Evolutionary conservation across 2,797 vertebrate genomes (phyloP).

Genomic region (Adrianichthys oophorus): DNA sequence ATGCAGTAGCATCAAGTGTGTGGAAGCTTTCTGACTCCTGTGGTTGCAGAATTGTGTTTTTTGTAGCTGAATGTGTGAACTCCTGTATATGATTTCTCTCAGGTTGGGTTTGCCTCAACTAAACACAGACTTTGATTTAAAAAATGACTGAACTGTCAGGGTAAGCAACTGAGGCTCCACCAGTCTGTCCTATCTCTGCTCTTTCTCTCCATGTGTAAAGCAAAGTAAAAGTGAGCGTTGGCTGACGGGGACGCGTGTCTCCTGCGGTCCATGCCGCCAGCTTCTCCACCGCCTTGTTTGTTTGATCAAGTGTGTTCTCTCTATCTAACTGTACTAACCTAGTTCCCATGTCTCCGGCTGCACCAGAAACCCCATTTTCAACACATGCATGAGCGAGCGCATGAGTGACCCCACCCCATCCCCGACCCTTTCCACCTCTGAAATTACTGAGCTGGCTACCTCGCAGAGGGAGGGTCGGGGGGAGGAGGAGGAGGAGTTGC

Average conservation of each 20-base stretch:
- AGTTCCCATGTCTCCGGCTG: slow-evolving; percentile 95
- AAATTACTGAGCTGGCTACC: slow-evolving; percentile 94
- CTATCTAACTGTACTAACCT: slow-evolving; percentile 90
- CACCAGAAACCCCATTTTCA: slow-evolving; percentile 98
- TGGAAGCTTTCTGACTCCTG: too few species aligned
- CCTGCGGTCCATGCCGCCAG: slow-evolving; percentile 13
- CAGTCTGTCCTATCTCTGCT: slow-evolving; percentile 9
- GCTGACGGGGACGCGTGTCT: slow-evolving; percentile 14
- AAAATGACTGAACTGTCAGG: too few species aligned
- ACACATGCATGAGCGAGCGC: slow-evolving; percentile 98
- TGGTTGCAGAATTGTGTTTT: too few species aligned
- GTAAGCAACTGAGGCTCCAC: neutral
- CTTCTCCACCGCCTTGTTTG: slow-evolving; percentile 25
- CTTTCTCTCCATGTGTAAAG: slow-evolving; percentile 13
- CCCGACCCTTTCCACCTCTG: slow-evolving; percentile 97
- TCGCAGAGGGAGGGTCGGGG: slow-evolving; percentile 89
- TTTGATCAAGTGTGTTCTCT: slow-evolving; percentile 81
- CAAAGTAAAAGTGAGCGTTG: slow-evolving; percentile 3
- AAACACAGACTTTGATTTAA: too few species aligned
- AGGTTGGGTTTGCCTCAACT: too few species aligned
- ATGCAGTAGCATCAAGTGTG: too few species aligned
- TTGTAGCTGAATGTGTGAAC: too few species aligned
- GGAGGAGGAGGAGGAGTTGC: slow-evolving; percentile 88
- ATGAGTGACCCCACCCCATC: slow-evolving; percentile 97
- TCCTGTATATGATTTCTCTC: too few species aligned